Evolutionary conservation across 2,888 invertebrate species (phyloP), one percentile per base, ranked within the genome.

Genomic region (Drosophila phalerata): DNA sequence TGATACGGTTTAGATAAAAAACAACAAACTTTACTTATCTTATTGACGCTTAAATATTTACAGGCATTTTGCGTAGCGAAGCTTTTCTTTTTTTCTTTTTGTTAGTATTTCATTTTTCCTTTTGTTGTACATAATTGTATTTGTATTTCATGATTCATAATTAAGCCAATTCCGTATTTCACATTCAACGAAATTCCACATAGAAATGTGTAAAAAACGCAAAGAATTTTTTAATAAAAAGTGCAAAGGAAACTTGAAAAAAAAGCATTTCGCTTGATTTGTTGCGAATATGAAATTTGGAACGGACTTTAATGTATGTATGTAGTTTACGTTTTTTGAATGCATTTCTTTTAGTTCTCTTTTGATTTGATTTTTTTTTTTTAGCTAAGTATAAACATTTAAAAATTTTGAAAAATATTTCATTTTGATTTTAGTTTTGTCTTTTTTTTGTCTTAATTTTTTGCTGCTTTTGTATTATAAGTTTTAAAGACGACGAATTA

Each of bases 61-160:
- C 83, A 84, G 85, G 87, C 87, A 79, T 79, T 81, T 86, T 79
- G 85, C 84, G 75, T 86, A 84, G 83, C 84, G 77, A 83, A 83
- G 86, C 81, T 62, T 69, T 53, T 62, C 47, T 34, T 19, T n/a
- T 43, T 40, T 62, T 43, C 4, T 10, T 25, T 34, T 38, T 57
- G 22, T 22, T 57, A 57, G 57, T 57, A 47, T 17, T 37, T 28
- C 15, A 17, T 37, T 13, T 32, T 43, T 32, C 30, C 30, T n/a
- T 32, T 47, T 37, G 25, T 57, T 57, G 57, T 57, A 57, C 57
- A 57, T 57, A 57, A 57, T 57, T 47, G 45, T 47, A 51, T 58
- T 52, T 45, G 58, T 49, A 60, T 45, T 37, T 83, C 70, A 81
- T 60, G 60, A 61, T 62, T 66, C 28, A 64, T 67, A 60, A 56